Conservation (phyloP, 2,888 invertebrate species). For the Macrosoma leucophasiata region DNA sequence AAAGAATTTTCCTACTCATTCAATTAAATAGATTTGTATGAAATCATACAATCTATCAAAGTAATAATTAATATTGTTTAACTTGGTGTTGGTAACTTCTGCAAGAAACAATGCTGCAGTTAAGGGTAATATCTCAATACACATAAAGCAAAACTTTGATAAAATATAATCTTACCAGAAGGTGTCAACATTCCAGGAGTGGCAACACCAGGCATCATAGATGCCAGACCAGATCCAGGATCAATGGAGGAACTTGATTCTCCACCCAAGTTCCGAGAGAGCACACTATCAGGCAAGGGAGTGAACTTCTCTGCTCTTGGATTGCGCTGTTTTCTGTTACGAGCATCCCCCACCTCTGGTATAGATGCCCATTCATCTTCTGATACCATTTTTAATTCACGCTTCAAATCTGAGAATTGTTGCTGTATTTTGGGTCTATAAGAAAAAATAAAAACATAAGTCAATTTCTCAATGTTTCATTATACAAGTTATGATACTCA, state of each 20-base stretch:
- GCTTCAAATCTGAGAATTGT: conserved; percentile 98
- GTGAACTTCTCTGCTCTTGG: conserved; percentile 97
- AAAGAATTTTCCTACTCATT: no score
- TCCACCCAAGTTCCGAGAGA: conserved; percentile 90
- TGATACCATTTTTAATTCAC: conserved; percentile 86
- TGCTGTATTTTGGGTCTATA: conserved; percentile 97
- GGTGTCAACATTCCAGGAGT: conserved; percentile 93
- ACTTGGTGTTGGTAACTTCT: no score
- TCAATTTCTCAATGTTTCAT: no score
- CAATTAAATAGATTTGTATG: no score
- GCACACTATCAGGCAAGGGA: conserved; percentile 96
- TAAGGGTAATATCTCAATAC: no score
- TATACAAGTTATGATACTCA: no score
- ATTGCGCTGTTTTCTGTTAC: conserved; percentile 97
- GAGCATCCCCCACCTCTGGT: conserved; percentile 99
- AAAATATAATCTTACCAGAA: conserved; percentile 78
- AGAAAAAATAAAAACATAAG: conserved; percentile 13
- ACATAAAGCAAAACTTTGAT: no score
- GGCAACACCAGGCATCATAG: conserved; percentile 89
- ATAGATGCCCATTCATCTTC: conserved; percentile 98
- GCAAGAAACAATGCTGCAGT: no score
- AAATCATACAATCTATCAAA: no score
- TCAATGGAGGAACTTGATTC: conserved; percentile 87
- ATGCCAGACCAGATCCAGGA: conserved; percentile 88
- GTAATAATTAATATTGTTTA: no score